phyloP scores from a whole-genome alignment of 2,113 vertebrate genomes.

The Pomatostomus ruficeps region DNA sequence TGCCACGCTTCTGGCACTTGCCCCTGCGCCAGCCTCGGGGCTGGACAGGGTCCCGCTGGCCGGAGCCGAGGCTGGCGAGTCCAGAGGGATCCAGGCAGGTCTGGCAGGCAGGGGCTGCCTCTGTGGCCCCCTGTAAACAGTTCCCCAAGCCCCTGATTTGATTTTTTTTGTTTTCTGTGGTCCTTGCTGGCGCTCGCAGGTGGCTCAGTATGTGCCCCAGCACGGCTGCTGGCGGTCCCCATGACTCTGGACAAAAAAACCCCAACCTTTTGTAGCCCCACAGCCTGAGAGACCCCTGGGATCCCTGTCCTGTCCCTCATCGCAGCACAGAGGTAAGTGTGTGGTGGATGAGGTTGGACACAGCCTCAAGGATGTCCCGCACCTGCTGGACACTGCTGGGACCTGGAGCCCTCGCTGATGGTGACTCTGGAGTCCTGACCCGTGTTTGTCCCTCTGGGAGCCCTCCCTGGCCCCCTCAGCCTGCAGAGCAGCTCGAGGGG shows the following conservation, averaged over 20 bases:
- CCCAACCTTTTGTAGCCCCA: too few species aligned
- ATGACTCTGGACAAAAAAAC: accelerated
- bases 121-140: accelerated
- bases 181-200: background rate
- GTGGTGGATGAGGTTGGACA: background rate
- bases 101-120: background rate
- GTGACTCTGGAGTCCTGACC: background rate
- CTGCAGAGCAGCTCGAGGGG: background rate
- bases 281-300: background rate
- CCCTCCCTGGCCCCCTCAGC: background rate
- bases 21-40: background rate
- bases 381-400: background rate
- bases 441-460: accelerated
- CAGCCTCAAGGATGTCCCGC: background rate
- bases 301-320: background rate
- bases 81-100: background rate
- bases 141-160: accelerated
- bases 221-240: accelerated
- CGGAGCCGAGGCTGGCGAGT: accelerated
- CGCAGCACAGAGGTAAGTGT: accelerated
- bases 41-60: background rate
- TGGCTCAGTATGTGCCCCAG: background rate
- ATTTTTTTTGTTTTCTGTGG: background rate
- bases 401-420: background rate
- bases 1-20: background rate